phyloP scores from a whole-genome alignment of 2,888 invertebrate species.

The Eristalis intricaria region DNA sequence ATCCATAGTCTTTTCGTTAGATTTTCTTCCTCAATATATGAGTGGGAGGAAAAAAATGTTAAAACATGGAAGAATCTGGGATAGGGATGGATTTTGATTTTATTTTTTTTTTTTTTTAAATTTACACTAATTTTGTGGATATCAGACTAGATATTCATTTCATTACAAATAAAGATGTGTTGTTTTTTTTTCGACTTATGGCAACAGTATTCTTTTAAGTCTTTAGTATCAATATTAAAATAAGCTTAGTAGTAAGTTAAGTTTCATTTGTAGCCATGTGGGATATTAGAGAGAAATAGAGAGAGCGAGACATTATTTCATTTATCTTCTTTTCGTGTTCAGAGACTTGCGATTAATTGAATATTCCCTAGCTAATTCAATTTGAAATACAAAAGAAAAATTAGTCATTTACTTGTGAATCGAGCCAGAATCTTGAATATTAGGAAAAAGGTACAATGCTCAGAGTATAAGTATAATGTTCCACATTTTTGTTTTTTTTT shows the following conservation, averaged over 20 bases:
- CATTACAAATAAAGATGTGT: conserved; percentile 57
- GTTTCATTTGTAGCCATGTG: conserved; percentile 30
- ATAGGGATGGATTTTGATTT: conserved; percentile 34
- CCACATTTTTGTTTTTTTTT: conserved; percentile 60
- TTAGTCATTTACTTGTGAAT: conserved; percentile 4
- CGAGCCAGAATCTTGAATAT: conserved; percentile 21
- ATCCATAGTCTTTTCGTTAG: conserved; percentile 66
- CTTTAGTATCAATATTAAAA: conserved; percentile 44
- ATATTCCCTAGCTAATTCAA: conserved; percentile 56
- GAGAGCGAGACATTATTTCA: conserved; percentile 38
- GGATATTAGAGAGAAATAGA: conserved; percentile 40
- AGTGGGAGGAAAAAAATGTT: conserved; percentile 18
- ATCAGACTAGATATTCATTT: conserved; percentile 64
- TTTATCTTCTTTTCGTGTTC: background rate
- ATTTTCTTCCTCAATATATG: conserved; percentile 9
- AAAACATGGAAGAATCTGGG: conserved; percentile 63
- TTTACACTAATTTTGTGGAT: conserved; percentile 65
- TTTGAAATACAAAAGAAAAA: conserved; percentile 28
- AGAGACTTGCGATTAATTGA: conserved; percentile 29
- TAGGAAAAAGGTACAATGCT: conserved; percentile 49
- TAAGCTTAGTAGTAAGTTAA: conserved; percentile 45
- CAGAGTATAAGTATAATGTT: conserved; percentile 48
- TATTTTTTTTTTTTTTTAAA: conserved; percentile 19
- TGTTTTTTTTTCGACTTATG: conserved; percentile 57
- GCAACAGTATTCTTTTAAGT: conserved; percentile 59